A percentile compares a stretch with the other conserved stretches of the same genome.
Conservation (phyloP, 2,797 vertebrate genomes). For the Crenichthys baileyi region DNA sequence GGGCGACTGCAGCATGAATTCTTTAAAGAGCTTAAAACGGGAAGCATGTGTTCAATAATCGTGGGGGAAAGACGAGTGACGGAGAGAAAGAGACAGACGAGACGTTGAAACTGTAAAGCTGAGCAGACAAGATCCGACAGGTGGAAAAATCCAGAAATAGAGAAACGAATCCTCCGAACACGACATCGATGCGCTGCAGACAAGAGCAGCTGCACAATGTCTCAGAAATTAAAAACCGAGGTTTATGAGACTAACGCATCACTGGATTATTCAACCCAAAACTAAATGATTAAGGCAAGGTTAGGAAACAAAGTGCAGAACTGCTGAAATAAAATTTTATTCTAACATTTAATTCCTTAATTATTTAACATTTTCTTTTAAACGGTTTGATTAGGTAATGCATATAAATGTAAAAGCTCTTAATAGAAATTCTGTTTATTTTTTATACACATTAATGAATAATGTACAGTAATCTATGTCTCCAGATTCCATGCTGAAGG, state of each 20-base stretch:
- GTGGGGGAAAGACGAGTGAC: slow-evolving; percentile 28
- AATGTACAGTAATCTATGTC: neutral
- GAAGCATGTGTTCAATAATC: slow-evolving; percentile 54
- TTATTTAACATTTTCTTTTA: neutral
- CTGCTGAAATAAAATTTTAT: neutral
- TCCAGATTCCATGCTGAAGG: no score
- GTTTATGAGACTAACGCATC: neutral
- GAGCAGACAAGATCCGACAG: slow-evolving; percentile 52
- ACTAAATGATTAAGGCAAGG: neutral
- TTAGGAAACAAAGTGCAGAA: no score
- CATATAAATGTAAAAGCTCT: neutral
- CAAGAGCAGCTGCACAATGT: slow-evolving; percentile 26
- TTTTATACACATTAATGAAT: neutral
- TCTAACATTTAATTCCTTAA: neutral
- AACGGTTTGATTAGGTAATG: neutral
- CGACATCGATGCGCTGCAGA: slow-evolving; percentile 38
- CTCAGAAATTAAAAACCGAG: slow-evolving; percentile 7
- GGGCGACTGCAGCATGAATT: slow-evolving; percentile 24
- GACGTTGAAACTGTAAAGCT: slow-evolving; percentile 45
- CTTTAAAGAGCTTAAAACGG: slow-evolving; percentile 33
- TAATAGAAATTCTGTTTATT: neutral
- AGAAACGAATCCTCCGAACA: slow-evolving; percentile 34
- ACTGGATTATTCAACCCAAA: neutral
- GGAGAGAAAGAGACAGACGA: slow-evolving; percentile 38
- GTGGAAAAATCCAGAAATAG: slow-evolving; percentile 47